These are phyloP conservation scores for Apis laboriosa DNA, from an alignment of 1,140 invertebrate genomes.

Conservation along the genomic window DNA sequence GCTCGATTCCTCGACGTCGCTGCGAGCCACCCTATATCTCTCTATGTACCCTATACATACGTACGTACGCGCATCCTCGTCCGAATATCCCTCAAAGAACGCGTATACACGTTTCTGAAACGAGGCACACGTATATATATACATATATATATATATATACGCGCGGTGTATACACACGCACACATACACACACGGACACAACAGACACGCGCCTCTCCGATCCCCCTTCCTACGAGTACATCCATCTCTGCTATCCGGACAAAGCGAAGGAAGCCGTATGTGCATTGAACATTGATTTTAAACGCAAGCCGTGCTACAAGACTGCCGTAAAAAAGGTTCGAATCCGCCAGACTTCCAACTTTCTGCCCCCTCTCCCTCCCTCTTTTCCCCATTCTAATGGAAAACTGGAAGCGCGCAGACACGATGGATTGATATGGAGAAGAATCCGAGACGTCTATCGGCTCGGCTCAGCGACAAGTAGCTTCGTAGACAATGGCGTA, in stretches of 20 bases:
- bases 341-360: conserved; percentile 44
- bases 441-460: conserved; percentile 56
- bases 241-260: conserved; percentile 48
- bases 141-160: neutral
- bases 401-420: conserved; percentile 42
- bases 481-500: conserved; percentile 47
- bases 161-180: neutral
- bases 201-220: conserved; percentile 2
- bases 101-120: neutral
- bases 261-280: conserved; percentile 72
- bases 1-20: conserved; percentile 26
- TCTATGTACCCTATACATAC: neutral
- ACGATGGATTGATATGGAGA: conserved; percentile 55
- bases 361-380: conserved; percentile 29
- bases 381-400: conserved; percentile 44
- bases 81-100: conserved; percentile 55
- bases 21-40: conserved; percentile 28
- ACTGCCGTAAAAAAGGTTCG: conserved; percentile 42
- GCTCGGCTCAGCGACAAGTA: conserved; percentile 46
- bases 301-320: conserved; percentile 58
- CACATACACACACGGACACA: neutral
- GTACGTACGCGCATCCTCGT: neutral
- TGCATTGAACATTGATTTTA: conserved; percentile 74
- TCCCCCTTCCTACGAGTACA: conserved; percentile 45
- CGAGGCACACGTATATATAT: too few species aligned